phyloP scores from a whole-genome alignment of 2,113 vertebrate species.

The Scolopax mira region DNA sequence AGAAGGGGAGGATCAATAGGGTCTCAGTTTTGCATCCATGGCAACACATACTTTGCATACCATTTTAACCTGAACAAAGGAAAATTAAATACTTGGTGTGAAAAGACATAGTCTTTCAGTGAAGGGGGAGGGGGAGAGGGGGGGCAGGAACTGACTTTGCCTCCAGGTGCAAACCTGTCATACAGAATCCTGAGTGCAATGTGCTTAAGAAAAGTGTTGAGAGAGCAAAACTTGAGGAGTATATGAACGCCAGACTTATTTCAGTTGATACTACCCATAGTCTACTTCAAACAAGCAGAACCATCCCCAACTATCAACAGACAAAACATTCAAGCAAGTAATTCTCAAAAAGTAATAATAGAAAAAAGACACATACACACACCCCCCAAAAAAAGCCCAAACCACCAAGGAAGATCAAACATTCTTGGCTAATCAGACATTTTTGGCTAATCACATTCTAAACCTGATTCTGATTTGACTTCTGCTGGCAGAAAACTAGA shows the following conservation, averaged over 20 bases:
- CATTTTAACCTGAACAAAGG: slow-evolving; percentile 65
- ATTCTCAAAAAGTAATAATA: not conserved
- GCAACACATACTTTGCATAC: slow-evolving; percentile 67
- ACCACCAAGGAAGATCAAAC: not conserved
- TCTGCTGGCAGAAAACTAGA: not conserved
- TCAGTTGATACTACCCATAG: not conserved
- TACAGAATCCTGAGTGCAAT: slow-evolving; percentile 37
- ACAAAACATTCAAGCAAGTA: not conserved
- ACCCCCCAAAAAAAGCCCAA: not conserved
- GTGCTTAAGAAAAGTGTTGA: slow-evolving; percentile 54
- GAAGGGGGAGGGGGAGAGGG: not conserved
- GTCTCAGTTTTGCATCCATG: slow-evolving; percentile 53
- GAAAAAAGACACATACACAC: not conserved
- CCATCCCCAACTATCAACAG: not conserved
- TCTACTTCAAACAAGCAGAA: not conserved
- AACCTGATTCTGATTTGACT: slow-evolving; percentile 1
- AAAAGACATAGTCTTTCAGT: slow-evolving; percentile 48
- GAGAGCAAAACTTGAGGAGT: slow-evolving; percentile 49
- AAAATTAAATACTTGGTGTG: slow-evolving; percentile 65
- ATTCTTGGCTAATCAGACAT: too few species aligned
- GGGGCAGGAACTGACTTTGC: not conserved
- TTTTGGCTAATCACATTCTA: not conserved
- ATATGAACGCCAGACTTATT: slow-evolving; percentile 7
- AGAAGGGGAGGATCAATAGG: slow-evolving; percentile 5
- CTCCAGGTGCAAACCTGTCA: slow-evolving; percentile 60